A percentile compares a stretch with the other conserved stretches of the same genome.
Evolutionary conservation across 2,113 vertebrate genomes (phyloP).

Genomic region (Pseudorectes ferrugineus): DNA sequence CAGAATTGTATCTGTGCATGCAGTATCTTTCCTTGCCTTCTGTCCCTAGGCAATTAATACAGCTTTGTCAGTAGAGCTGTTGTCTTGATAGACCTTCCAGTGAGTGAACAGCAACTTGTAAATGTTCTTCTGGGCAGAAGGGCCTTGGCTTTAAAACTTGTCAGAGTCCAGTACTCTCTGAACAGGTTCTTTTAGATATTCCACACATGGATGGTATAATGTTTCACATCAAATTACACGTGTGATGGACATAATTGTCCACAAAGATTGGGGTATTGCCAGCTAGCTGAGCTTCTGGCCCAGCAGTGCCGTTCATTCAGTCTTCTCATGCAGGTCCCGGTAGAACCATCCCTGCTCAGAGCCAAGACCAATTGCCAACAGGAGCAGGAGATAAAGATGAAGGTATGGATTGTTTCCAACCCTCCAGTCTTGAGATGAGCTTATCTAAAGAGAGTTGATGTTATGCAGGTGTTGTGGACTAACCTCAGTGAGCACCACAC

Average conservation of each 20-base stretch:
- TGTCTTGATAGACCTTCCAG: background rate
- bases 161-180: background rate
- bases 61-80: background rate
- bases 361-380: background rate
- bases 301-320: background rate
- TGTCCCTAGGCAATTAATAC: background rate
- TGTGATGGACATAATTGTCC: background rate
- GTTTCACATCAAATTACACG: background rate
- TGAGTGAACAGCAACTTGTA: background rate
- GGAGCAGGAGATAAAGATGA: background rate
- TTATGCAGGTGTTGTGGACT: accelerated
- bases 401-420: background rate
- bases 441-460: background rate
- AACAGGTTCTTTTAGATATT: background rate
- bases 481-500: background rate
- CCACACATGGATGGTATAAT: background rate
- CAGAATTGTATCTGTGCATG: background rate
- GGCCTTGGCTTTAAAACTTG: background rate
- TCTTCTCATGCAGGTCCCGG: background rate
- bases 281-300: background rate
- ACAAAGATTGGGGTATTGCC: background rate
- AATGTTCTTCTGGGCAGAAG: background rate
- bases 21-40: background rate
- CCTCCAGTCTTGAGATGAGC: background rate
- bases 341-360: background rate